Percentiles rank a stretch among this genome's conserved stretches.
phyloP scores from a whole-genome alignment of 2,113 vertebrate genomes.

The Dicentrarchus labrax region DNA sequence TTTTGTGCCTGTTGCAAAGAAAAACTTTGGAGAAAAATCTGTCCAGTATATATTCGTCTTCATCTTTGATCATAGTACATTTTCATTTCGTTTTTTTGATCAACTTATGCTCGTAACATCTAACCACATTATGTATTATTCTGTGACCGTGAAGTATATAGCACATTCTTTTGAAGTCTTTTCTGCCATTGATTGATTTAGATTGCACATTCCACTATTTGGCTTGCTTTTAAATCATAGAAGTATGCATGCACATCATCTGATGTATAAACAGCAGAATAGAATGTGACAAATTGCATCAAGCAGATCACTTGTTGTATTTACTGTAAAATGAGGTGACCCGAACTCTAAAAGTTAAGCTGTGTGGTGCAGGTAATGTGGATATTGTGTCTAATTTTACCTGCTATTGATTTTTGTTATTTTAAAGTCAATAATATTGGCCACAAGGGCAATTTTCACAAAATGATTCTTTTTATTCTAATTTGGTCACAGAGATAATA shows the following conservation, averaged over 20 bases:
- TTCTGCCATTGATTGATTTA: background rate
- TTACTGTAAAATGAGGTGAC: background rate
- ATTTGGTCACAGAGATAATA: background rate
- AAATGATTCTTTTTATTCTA: background rate
- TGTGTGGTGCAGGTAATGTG: background rate
- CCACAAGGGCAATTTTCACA: background rate
- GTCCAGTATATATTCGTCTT: background rate
- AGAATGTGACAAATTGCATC: background rate
- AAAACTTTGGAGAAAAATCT: background rate
- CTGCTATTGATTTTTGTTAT: background rate
- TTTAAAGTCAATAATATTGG: background rate
- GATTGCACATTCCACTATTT: background rate
- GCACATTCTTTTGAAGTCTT: background rate
- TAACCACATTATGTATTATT: background rate
- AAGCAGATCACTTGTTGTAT: background rate
- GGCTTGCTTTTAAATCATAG: background rate
- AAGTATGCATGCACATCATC: background rate
- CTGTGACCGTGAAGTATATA: background rate
- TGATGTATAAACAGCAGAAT: background rate
- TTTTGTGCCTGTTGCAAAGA: background rate
- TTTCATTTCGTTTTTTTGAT: conserved; percentile 1
- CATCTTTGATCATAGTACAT: background rate
- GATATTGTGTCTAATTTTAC: background rate
- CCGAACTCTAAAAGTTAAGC: background rate
- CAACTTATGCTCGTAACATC: background rate